Percentiles rank a stretch among this genome's conserved stretches.
Conservation (phyloP, 2,797 vertebrate genomes). For the Oreonectes daqikongensis region DNA sequence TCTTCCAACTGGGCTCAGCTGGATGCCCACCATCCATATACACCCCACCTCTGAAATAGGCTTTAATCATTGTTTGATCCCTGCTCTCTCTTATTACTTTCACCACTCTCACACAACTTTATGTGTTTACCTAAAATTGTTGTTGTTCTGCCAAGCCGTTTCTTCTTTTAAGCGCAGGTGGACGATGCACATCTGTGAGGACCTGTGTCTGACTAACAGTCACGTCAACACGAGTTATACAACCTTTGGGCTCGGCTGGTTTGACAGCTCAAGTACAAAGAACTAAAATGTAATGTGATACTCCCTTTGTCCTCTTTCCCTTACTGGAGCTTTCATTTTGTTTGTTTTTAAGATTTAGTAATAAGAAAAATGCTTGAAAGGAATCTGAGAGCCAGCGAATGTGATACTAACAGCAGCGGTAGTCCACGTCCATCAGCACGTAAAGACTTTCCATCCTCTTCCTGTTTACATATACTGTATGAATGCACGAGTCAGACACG, state of each 20-base stretch:
- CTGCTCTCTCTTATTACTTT: not conserved
- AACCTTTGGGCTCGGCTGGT: slow-evolving; percentile 27
- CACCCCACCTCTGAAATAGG: slow-evolving; percentile 8
- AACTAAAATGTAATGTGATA: slow-evolving; percentile 31
- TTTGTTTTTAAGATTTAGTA: slow-evolving; percentile 5
- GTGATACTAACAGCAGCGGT: slow-evolving; percentile 30
- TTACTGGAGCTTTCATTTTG: slow-evolving; percentile 19
- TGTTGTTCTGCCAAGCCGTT: slow-evolving; percentile 28
- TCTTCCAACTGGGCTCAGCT: not conserved
- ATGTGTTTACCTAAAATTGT: slow-evolving; percentile 28
- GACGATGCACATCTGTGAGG: slow-evolving; percentile 25
- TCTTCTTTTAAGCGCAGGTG: slow-evolving; percentile 36
- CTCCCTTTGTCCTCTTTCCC: slow-evolving; percentile 21
- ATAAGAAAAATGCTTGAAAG: not conserved
- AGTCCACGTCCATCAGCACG: slow-evolving; percentile 30
- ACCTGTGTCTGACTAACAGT: slow-evolving; percentile 34
- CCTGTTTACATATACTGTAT: slow-evolving; percentile 38
- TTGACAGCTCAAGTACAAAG: slow-evolving; percentile 34
- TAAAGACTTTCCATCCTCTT: slow-evolving; percentile 46
- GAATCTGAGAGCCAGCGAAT: slow-evolving; percentile 20
- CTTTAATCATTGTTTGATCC: not conserved
- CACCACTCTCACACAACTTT: not conserved
- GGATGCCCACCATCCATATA: not conserved
- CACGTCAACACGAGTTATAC: slow-evolving; percentile 37
- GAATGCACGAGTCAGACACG: slow-evolving; percentile 28